Evolutionary conservation across 92 coral and sea anemone genomes (phyloP), one percentile per base, ranked within the genome.

Genomic region (Pocillopora grandis): DNA sequence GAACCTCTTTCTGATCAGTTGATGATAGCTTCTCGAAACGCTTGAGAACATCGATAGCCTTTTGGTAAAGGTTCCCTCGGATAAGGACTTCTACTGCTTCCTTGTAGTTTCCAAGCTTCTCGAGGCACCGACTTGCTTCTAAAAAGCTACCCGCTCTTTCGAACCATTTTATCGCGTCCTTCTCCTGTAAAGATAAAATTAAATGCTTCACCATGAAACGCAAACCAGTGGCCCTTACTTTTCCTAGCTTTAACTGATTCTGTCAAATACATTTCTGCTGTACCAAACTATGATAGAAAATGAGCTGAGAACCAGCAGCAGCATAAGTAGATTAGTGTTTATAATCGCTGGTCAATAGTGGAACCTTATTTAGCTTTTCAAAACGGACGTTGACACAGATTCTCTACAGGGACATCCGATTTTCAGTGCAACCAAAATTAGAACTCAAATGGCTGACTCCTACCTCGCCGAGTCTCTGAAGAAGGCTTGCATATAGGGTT

Each of bases 391-490:
- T 3, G 52, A 2, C 52, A 42, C 52, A 42, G 8, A 42, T 42
- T 42, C 4, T 42, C 52, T 42, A 42, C 52, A 42, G 1, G 52
- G 52, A 42, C 0, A 7, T 42, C 52, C 52, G 52, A 42, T 42
- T 31, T 4, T 75, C 3, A 36, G 27, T 1, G 15, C 9, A 17
- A 59, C 36, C 78, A 55, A 33, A 55, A 18, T 36, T 18, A 74
- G 78, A 49, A 59, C 52, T 42, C 8, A 75, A 75, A 59, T 75
- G 62, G 2, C 7, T 20, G 64, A 27, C 19, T 80, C 94, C 36
- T 84, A 93, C 97, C 88, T 82, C 76, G 58, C 89, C 89, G 77
- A 90, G 83, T 68, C 89, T 92, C 62, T 84, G 84, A 57, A 89
- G 87, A 49, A 93, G 87, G 60, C 78, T 73, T 55, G 91, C 97